Conservation (phyloP, 2,797 vertebrate species). For the Gorsachius magnificus region DNA sequence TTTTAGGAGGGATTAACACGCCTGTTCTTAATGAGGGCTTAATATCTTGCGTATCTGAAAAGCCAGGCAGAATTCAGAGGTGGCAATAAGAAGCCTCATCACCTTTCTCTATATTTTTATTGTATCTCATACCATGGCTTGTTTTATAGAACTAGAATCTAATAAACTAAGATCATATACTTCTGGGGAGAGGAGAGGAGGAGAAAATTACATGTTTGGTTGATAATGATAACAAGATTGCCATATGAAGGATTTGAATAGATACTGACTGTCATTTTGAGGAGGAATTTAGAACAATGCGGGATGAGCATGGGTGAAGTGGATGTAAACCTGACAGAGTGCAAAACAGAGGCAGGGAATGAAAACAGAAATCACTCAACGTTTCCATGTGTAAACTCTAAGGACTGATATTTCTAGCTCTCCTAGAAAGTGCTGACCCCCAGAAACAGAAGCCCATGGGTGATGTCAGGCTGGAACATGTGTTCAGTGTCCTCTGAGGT, state of each 20-base stretch:
- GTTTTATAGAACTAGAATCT: slow-evolving; percentile 19
- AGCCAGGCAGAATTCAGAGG: not conserved
- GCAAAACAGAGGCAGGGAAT: not conserved
- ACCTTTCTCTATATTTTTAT: not conserved
- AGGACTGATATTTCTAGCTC: not conserved
- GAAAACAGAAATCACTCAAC: not conserved
- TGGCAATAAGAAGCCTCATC: not conserved
- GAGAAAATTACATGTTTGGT: slow-evolving; percentile 32
- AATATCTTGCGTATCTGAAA: not conserved
- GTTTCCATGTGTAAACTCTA: not conserved
- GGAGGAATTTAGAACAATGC: not conserved
- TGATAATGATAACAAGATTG: slow-evolving; percentile 37
- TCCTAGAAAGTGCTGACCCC: not conserved
- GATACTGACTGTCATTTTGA: slow-evolving; percentile 9
- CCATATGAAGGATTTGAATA: not conserved
- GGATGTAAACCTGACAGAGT: not conserved
- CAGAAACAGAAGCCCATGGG: not conserved
- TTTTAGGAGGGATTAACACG: slow-evolving; percentile 11
- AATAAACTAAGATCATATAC: slow-evolving; percentile 20
- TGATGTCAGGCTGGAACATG: not conserved
- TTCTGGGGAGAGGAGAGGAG: slow-evolving; percentile 6
- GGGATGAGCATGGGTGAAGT: not conserved
- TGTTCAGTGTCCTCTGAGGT: not conserved
- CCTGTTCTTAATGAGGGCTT: not conserved
- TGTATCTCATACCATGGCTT: not conserved